phyloP scores from a whole-genome alignment of 2,888 invertebrate genomes.

The Drymonia ruficornis region DNA sequence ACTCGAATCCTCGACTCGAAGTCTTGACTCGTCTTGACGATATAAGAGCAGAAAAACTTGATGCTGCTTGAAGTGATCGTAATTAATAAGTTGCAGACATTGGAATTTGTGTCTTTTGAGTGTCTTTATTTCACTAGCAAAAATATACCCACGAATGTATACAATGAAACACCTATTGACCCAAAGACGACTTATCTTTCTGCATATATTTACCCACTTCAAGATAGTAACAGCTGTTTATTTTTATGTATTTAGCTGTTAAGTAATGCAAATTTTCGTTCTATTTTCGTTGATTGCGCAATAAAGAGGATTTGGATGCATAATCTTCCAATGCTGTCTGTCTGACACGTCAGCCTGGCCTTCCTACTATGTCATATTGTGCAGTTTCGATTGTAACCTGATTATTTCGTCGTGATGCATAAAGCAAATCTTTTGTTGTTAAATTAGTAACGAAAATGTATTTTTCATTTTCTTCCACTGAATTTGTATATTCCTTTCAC shows the following conservation, averaged over 20 bases:
- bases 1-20: no score
- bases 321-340: conserved; percentile 13
- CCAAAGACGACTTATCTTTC: neutral
- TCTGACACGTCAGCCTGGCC: conserved; percentile 11
- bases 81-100: no score
- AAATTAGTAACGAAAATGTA: no score
- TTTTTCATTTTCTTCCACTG: no score
- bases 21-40: no score
- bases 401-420: neutral
- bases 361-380: neutral
- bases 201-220: neutral
- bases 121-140: neutral
- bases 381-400: neutral
- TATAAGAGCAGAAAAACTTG: neutral
- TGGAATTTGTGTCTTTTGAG: no score
- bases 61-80: neutral
- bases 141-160: neutral
- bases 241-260: conserved; percentile 11
- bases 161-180: neutral
- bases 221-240: neutral
- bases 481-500: conserved; percentile 3
- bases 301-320: conserved; percentile 16
- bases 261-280: conserved; percentile 27
- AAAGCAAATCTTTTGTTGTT: neutral
- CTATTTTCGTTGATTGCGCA: conserved; percentile 23